Base-by-base conservation (phyloP, 2,113 vertebrate genomes). In the Scolopax mira region DNA sequence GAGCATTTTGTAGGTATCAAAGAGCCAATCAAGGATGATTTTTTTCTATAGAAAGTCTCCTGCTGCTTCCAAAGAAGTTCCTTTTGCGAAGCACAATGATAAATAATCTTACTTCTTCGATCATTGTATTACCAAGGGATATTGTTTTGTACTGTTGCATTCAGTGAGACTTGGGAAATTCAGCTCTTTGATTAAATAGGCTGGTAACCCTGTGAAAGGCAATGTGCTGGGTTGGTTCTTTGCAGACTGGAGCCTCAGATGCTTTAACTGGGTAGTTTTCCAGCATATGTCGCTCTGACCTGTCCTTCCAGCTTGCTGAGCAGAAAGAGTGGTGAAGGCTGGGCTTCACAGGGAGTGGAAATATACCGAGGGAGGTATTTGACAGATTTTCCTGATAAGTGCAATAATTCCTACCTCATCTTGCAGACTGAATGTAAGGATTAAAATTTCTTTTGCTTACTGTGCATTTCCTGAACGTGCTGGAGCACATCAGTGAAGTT, bases 1-100 rank as follows among this genome's bases (percentile, higher is more conserved):
- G 44, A 85, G 28, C 25, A 77, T 94, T 97, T 93, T 94, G 78
- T 96, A 94, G 89, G 46, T 92, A 89, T 80, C 67, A 90, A 93
- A 87, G 74, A 93, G 57, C 87, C 79, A 96, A 91, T 91, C 92
- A 96, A 81, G 71, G 60, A 60, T 65, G 48, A 18, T n/a, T 74
- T 82, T 87, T 89, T 69, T 54, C 37, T 51, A 18, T 19, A 55
- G n/a, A 80, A 91, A 80, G 31, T 46, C 65, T 90, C 89, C 94
- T 89, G 81, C 93, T 78, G 86, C 79, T 94, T 93, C 61, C 81
- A 67, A 70, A 95, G 94, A 66, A 41, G 48, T 87, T 84, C 62
- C 44, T 25, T 96, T 90, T 49, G 69, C 71, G 70, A 82, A 88
- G 89, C 82, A 88, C 69, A 88, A 49, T 94, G 92, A 89, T 78